Percentiles rank a stretch among this genome's conserved stretches.
These are phyloP conservation scores for Eustalomyia histrio DNA, from an alignment of 2,888 invertebrate genomes.

Conservation along the genomic window DNA sequence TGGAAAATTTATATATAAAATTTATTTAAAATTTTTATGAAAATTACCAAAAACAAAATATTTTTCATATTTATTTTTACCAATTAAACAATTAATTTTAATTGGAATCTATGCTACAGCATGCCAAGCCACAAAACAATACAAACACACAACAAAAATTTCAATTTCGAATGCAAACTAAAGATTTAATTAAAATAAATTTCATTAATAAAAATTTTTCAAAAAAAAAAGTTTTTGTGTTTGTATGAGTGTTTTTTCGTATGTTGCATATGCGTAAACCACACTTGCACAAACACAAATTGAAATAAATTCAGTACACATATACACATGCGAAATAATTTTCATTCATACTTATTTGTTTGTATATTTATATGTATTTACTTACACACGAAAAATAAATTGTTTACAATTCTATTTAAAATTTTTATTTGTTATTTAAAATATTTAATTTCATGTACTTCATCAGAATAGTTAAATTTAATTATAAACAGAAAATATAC, in stretches of 20 bases:
- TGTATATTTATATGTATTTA: too few relatives aligned
- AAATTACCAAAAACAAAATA: conserved; percentile 11
- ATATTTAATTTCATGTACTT: too few relatives aligned
- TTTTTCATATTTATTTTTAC: conserved; percentile 26
- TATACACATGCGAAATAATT: too few relatives aligned
- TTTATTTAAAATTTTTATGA: neutral
- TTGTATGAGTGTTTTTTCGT: neutral
- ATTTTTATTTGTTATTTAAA: too few relatives aligned
- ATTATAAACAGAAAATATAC: too few relatives aligned
- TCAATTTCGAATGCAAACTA: conserved; percentile 25
- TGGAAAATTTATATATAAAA: neutral
- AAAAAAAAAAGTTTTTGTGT: neutral
- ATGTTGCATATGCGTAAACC: neutral
- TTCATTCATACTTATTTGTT: too few relatives aligned
- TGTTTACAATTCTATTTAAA: too few relatives aligned
- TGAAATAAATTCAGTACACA: neutral
- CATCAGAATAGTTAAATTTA: too few relatives aligned
- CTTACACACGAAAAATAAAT: too few relatives aligned
- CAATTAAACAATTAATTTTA: conserved; percentile 54
- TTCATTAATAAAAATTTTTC: conserved; percentile 27
- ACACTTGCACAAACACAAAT: neutral
- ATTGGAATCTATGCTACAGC: conserved; percentile 44
- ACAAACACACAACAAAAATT: conserved; percentile 11
- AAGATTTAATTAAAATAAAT: conserved; percentile 56
- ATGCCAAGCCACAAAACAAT: conserved; percentile 48